These are phyloP conservation scores for Cephus nigrinus DNA, from an alignment of 2,888 invertebrate genomes.

Conservation along the genomic window DNA sequence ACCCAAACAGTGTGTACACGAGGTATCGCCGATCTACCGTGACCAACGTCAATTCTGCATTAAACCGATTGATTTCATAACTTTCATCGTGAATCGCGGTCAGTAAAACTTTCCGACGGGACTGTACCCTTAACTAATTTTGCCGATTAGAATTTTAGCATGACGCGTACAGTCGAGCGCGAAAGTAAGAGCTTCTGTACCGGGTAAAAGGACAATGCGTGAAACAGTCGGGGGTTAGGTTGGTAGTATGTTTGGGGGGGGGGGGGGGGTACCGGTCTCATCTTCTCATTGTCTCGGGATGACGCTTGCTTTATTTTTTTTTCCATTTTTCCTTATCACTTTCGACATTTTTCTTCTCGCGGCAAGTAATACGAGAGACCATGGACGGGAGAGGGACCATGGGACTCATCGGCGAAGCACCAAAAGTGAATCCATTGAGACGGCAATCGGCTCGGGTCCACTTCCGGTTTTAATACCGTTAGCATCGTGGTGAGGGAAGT, in stretches of 20 bases:
- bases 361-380: background rate
- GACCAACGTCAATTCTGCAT: constrained; percentile 14
- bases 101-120: constrained; percentile 47
- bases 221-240: background rate
- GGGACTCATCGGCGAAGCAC: constrained; percentile 37
- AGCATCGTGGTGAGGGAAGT: constrained; percentile 17
- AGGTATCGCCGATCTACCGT: background rate
- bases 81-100: constrained; percentile 57
- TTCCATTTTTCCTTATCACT: background rate
- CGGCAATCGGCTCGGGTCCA: constrained; percentile 32
- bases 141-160: constrained; percentile 61
- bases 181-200: constrained; percentile 18
- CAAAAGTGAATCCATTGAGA: constrained; percentile 56
- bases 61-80: constrained; percentile 57
- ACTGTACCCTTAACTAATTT: constrained; percentile 60
- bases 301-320: constrained; percentile 39
- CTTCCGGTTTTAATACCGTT: constrained; percentile 50
- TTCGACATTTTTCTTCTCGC: background rate
- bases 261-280: background rate
- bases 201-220: background rate
- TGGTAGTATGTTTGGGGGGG: background rate
- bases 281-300: constrained; percentile 13
- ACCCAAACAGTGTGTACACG: background rate
- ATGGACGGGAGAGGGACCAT: background rate
- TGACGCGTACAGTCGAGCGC: constrained; percentile 42